phyloP scores from a whole-genome alignment of 2,888 invertebrate genomes.

The Spisula subtruncata region DNA sequence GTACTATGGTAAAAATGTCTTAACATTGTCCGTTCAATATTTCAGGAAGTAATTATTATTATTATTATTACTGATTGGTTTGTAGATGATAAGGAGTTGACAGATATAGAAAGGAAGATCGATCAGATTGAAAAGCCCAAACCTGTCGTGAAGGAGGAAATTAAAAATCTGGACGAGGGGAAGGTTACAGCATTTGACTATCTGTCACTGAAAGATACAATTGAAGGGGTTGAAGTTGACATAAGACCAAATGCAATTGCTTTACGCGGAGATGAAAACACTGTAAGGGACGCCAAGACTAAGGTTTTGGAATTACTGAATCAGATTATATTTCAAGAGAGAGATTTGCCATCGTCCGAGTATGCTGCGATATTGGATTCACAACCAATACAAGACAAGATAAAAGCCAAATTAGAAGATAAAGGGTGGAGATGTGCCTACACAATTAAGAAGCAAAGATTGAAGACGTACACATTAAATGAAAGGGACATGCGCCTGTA shows the following conservation, averaged over 20 bases:
- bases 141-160: slow-evolving; percentile 26
- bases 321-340: slow-evolving; percentile 17
- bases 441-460: not conserved
- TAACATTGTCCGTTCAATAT: too few species aligned
- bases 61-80: not conserved
- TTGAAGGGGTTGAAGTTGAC: slow-evolving; percentile 23
- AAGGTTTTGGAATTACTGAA: slow-evolving; percentile 21
- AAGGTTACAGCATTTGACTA: slow-evolving; percentile 45
- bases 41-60: not conserved
- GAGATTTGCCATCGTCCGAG: slow-evolving; percentile 19
- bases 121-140: slow-evolving; percentile 53
- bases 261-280: slow-evolving; percentile 21
- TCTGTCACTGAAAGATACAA: slow-evolving; percentile 14
- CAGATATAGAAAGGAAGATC: slow-evolving; percentile 20
- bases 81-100: slow-evolving; percentile 25
- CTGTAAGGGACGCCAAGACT: slow-evolving; percentile 25
- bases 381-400: slow-evolving; percentile 42
- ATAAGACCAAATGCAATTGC: slow-evolving; percentile 12
- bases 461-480: slow-evolving; percentile 10
- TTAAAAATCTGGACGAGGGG: slow-evolving; percentile 26
- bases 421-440: slow-evolving; percentile 32
- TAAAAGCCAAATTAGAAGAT: slow-evolving; percentile 23
- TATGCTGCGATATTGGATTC: slow-evolving; percentile 32
- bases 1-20: not conserved
- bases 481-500: not conserved